A percentile compares a stretch with the other conserved stretches of the same genome.
Evolutionary conservation across 2,797 vertebrate species (phyloP).

Genomic region (Sternarchorhynchus goeldii): DNA sequence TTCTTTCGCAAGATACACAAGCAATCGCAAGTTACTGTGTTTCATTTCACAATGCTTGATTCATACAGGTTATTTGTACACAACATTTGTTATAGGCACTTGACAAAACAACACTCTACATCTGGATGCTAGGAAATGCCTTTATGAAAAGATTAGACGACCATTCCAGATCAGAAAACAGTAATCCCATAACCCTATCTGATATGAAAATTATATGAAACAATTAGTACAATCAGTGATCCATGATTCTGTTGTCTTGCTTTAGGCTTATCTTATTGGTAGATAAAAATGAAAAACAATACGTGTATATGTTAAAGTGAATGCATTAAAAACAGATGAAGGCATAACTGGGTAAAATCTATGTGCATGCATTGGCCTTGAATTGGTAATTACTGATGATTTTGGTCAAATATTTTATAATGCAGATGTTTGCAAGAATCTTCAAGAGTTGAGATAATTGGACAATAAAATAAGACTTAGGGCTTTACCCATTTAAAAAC

Average conservation of each 20-base stretch:
- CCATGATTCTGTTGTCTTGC: slow-evolving; percentile 11
- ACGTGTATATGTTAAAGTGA: slow-evolving; percentile 22
- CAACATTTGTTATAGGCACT: slow-evolving; percentile 23
- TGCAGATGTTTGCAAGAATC: too few species aligned
- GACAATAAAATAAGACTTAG: too few species aligned
- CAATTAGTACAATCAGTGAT: not conserved
- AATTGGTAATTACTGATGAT: not conserved
- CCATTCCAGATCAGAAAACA: not conserved
- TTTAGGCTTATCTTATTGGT: slow-evolving; percentile 15
- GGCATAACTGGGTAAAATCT: not conserved
- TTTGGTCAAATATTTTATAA: not conserved
- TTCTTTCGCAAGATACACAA: slow-evolving; percentile 28
- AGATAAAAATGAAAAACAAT: slow-evolving; percentile 20
- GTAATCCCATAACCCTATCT: not conserved
- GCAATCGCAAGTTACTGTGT: slow-evolving; percentile 14
- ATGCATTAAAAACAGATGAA: not conserved
- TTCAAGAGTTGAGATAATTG: too few species aligned
- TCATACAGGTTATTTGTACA: slow-evolving; percentile 36
- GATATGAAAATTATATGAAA: not conserved
- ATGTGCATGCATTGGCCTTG: slow-evolving; percentile 4
- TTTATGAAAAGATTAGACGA: not conserved
- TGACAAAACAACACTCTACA: slow-evolving; percentile 17
- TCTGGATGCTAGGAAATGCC: slow-evolving; percentile 26
- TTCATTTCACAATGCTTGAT: slow-evolving; percentile 40
- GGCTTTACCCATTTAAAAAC: too few species aligned